Conservation (phyloP, 2,888 invertebrate species). For the Hypolimnas misippus region DNA sequence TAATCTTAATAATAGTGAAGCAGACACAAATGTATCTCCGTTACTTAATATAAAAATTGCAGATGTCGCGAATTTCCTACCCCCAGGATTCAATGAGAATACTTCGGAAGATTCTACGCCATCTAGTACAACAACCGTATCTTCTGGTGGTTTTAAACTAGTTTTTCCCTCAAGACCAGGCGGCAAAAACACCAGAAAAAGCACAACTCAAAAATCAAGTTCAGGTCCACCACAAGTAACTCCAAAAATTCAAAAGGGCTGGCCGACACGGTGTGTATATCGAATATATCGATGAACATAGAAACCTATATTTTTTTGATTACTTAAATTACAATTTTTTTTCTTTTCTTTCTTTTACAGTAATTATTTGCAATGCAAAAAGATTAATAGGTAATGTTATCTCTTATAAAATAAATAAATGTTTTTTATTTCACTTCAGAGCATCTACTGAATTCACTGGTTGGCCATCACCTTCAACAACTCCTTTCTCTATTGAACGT, state of each 20-base stretch:
- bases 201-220: conserved; percentile 83
- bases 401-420: too few species aligned
- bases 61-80: conserved; percentile 86
- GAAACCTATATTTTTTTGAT: not conserved
- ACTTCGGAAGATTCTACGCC: conserved; percentile 53
- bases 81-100: conserved; percentile 84
- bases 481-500: conserved; percentile 93
- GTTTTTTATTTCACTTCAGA: conserved; percentile 62
- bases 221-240: conserved; percentile 75
- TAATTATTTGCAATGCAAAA: too few species aligned
- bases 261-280: conserved; percentile 88
- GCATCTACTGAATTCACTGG: conserved; percentile 95
- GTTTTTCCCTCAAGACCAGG: conserved; percentile 92
- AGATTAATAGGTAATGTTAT: too few species aligned
- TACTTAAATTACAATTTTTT: too few species aligned
- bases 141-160: conserved; percentile 84
- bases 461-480: conserved; percentile 95
- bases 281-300: not conserved
- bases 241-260: conserved; percentile 92
- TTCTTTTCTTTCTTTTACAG: too few species aligned
- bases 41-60: conserved; percentile 62
- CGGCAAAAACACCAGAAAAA: conserved; percentile 83
- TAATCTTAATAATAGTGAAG: conserved; percentile 66
- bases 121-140: conserved; percentile 53
- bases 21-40: conserved; percentile 48